Evolutionary conservation across 2,113 vertebrate species (phyloP).

Genomic region (Epinephelus lanceolatus): DNA sequence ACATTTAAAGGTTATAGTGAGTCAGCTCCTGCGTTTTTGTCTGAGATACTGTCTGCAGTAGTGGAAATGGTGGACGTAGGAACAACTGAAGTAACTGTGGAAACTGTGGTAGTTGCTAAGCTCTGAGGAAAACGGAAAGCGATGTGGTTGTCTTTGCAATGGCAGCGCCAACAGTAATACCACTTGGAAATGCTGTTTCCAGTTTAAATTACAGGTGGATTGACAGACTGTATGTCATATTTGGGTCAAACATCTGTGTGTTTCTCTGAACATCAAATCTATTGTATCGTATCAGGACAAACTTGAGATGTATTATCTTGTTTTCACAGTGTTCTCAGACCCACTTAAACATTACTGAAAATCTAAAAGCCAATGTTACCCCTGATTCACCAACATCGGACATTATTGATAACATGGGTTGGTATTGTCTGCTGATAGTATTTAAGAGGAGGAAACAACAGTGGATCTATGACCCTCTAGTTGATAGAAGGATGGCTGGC

Average conservation of each 20-base stretch:
- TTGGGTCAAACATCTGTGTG: neutral
- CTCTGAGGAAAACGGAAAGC: too few species aligned
- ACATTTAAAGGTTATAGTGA: too few species aligned
- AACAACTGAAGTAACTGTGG: too few species aligned
- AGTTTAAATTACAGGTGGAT: neutral
- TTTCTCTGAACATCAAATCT: neutral
- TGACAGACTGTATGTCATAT: neutral
- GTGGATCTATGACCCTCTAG: neutral
- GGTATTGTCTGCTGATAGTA: neutral
- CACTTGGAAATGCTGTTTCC: too few species aligned
- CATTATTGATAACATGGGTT: too few species aligned
- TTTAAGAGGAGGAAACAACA: neutral
- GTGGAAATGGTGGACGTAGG: too few species aligned
- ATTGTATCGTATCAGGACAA: neutral
- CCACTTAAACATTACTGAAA: neutral
- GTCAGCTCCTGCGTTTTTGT: too few species aligned
- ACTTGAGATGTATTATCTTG: neutral
- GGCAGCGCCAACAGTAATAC: too few species aligned
- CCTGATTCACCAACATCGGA: neutral
- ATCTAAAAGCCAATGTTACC: neutral
- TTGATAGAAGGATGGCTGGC: neutral
- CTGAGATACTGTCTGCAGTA: too few species aligned
- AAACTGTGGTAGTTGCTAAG: too few species aligned
- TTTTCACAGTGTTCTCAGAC: neutral
- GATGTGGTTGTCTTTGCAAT: too few species aligned